These are phyloP conservation scores for Aurelia coerulea DNA, from an alignment of 30 jellyfish, hydroid and myxozoan species.

Conservation along the genomic window DNA sequence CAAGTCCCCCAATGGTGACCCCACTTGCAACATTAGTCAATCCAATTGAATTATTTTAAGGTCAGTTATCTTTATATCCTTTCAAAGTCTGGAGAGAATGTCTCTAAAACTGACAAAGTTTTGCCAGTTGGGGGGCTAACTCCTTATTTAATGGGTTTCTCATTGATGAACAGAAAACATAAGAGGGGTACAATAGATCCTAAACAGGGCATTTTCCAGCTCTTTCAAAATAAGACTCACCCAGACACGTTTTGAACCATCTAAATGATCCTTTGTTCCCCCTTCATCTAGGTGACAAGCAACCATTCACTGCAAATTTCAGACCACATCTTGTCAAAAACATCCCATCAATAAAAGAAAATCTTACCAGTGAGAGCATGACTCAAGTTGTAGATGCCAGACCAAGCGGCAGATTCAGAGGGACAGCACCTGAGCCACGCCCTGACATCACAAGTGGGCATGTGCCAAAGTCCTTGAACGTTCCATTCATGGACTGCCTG, in stretches of 20 bases:
- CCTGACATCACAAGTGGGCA: conserved; percentile 84
- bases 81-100: too few species aligned
- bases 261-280: background rate
- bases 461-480: conserved; percentile 74
- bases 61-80: too few species aligned
- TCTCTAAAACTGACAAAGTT: too few species aligned
- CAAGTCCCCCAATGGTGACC: too few species aligned
- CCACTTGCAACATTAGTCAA: too few species aligned
- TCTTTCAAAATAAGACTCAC: background rate
- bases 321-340: conserved; percentile 65
- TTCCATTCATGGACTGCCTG: conserved; percentile 72
- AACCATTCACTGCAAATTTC: conserved; percentile 55
- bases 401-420: conserved; percentile 72
- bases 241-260: background rate
- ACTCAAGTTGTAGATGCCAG: conserved; percentile 92
- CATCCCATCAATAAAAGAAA: conserved; percentile 54
- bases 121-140: too few species aligned
- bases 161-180: too few species aligned
- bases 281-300: conserved; percentile 22
- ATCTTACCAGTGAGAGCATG: conserved; percentile 26
- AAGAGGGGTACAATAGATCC: too few species aligned
- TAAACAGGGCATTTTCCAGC: background rate
- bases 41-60: too few species aligned
- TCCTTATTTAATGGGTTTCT: too few species aligned
- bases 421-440: conserved; percentile 75